Evolutionary conservation across 2,888 invertebrate species (phyloP).

Genomic region (Carabus problematicus): DNA sequence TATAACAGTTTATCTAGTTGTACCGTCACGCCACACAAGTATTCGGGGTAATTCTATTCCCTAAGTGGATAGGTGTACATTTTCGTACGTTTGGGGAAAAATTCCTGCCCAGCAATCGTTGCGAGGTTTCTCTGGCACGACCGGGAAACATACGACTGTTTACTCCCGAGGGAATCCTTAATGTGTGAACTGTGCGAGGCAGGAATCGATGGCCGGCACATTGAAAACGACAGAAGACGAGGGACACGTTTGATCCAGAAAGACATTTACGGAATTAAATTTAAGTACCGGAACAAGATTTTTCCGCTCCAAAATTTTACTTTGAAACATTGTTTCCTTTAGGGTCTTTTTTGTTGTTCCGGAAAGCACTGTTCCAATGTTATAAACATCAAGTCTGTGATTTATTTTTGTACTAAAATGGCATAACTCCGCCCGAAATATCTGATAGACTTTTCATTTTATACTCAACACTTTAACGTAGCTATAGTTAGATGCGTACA

Average conservation of each 20-base stretch:
- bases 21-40: no score
- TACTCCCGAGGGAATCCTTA: constrained; percentile 16
- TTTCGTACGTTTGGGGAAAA: not conserved
- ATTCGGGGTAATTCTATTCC: no score
- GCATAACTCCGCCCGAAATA: not conserved
- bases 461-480: not conserved
- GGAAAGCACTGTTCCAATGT: not conserved
- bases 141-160: constrained; percentile 14
- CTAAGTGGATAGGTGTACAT: no score
- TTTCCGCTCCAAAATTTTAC: not conserved
- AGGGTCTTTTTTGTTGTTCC: no score
- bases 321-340: no score
- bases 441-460: not conserved
- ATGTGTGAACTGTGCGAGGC: constrained; percentile 12
- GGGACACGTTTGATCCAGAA: not conserved
- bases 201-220: constrained; percentile 4
- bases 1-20: no score
- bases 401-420: not conserved
- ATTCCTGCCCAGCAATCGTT: not conserved
- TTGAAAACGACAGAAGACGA: constrained; percentile 13
- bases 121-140: constrained; percentile 10
- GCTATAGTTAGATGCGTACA: not conserved
- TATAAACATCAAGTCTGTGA: constrained; percentile 4
- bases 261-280: constrained; percentile 11
- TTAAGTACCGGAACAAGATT: constrained; percentile 1